Evolutionary conservation across 2,888 invertebrate genomes (phyloP), one percentile per base, ranked within the genome.

Genomic region (Caenorhabditis angaria): DNA sequence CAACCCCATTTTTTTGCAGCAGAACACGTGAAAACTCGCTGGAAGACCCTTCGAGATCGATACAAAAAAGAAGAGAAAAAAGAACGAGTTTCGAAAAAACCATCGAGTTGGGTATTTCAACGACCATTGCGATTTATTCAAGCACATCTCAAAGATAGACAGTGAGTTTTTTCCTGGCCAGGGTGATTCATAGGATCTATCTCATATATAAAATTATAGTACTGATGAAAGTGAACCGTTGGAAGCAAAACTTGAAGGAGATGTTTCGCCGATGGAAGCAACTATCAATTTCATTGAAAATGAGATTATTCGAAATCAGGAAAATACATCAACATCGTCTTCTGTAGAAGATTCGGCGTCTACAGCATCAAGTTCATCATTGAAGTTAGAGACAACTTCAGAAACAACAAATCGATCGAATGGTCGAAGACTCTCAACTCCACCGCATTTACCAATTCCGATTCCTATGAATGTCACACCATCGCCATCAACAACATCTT

Each of bases 41-140:
- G 83, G 83, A 83, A 83, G 76, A 83, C 83, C n/a, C 53, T 83
- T 47, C 65, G 83, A 27, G 83, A 83, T 29, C 68, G 83, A 25
- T 83, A 74, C 73, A 83, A 83, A 58, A 83, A 83, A 50, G 83
- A 83, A 61, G 81, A 78, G 25, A 79, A 78, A 70, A 81, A 79
- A 58, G 77, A 73, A 29, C 32, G 70, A 41, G 8, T 67, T 14
- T 60, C 66, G 2, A 78, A 78, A 32, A 77, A 75, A 53, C 63
- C 68, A 27, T 74, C 77, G 8, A 70, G 61, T 24, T 81, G 81
- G 81, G 71, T 67, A 8, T 78, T 76, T 35, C 79, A 76, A 41
- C 65, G 72, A 27, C 68, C 75, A 3, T 61, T 81, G 12, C 70
- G 63, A 24, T 81, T 81, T 54, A 73, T 81, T n/a, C 77, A 78